Conservation (phyloP, 2,888 invertebrate species). For the Axea sp. region DNA sequence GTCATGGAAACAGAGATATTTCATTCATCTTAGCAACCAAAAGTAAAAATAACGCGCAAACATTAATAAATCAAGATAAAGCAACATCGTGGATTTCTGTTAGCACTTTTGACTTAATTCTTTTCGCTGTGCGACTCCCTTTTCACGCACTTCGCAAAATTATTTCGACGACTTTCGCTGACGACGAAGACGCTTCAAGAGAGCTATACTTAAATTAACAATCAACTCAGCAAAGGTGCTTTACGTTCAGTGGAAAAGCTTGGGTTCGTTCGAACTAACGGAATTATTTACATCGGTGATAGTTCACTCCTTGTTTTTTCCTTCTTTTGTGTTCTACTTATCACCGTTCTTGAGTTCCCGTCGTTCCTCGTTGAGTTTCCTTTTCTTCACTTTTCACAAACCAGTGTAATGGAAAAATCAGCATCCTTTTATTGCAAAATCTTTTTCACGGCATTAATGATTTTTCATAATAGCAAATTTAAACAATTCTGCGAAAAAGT, state of each 20-base stretch:
- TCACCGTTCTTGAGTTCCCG: slow-evolving; percentile 46
- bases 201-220: slow-evolving; percentile 62
- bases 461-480: too few relatives aligned
- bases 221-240: slow-evolving; percentile 62
- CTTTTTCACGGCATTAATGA: too few relatives aligned
- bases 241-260: slow-evolving; percentile 56
- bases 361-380: slow-evolving; percentile 1
- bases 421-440: slow-evolving; percentile 35
- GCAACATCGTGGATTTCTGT: slow-evolving; percentile 28
- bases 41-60: slow-evolving; percentile 30
- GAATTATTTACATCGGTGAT: slow-evolving; percentile 62
- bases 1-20: not conserved
- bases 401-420: too few relatives aligned
- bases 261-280: slow-evolving; percentile 56
- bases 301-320: slow-evolving; percentile 48
- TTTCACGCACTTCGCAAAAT: slow-evolving; percentile 52
- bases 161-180: slow-evolving; percentile 49
- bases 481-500: too few relatives aligned
- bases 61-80: slow-evolving; percentile 50
- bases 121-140: slow-evolving; percentile 32
- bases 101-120: slow-evolving; percentile 47
- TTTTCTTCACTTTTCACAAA: slow-evolving; percentile 15
- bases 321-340: slow-evolving; percentile 42
- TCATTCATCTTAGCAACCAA: not conserved
- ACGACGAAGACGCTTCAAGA: slow-evolving; percentile 31